These are phyloP conservation scores for Chaetodon auriga DNA, from an alignment of 2,113 vertebrate species.

Conservation along the genomic window DNA sequence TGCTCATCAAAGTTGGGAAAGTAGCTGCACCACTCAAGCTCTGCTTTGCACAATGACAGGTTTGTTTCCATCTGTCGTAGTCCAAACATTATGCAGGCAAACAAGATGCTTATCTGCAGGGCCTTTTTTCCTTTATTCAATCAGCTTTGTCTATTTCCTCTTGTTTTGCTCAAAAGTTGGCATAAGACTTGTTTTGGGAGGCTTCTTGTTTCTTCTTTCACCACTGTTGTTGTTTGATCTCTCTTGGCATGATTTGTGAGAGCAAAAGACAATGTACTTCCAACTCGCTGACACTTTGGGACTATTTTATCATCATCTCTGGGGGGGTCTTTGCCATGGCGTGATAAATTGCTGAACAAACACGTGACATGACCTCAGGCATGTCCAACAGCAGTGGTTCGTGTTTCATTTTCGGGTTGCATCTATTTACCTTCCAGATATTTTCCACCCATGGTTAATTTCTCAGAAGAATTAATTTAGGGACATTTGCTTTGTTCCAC, in stretches of 20 bases:
- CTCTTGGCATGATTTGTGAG: conserved; percentile 33
- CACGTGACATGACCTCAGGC: conserved; percentile 23
- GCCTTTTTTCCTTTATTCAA: conserved; percentile 49
- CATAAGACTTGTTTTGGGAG: conserved; percentile 26
- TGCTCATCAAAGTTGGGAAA: conserved; percentile 23
- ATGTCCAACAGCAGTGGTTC: background rate
- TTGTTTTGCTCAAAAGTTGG: conserved; percentile 54
- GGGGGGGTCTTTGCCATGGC: background rate
- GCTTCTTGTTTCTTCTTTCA: conserved; percentile 41
- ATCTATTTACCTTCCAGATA: conserved; percentile 2
- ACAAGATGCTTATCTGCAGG: conserved; percentile 60
- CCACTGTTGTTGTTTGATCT: conserved; percentile 32
- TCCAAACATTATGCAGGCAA: conserved; percentile 58
- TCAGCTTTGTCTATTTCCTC: conserved; percentile 57
- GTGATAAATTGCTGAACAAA: conserved; percentile 26
- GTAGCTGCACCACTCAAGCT: background rate
- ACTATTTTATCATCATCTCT: background rate
- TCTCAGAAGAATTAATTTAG: conserved; percentile 6
- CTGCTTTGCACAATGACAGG: conserved; percentile 28
- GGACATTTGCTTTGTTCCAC: conserved; percentile 25
- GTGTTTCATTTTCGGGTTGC: conserved; percentile 1
- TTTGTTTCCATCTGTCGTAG: conserved; percentile 55
- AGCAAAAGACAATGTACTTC: conserved; percentile 13
- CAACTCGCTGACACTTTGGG: conserved; percentile 6
- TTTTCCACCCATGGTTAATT: conserved; percentile 3